Percentiles rank a stretch among this genome's conserved stretches.
Conservation (phyloP, 2,113 vertebrate genomes). For the Carlito syrichta region DNA sequence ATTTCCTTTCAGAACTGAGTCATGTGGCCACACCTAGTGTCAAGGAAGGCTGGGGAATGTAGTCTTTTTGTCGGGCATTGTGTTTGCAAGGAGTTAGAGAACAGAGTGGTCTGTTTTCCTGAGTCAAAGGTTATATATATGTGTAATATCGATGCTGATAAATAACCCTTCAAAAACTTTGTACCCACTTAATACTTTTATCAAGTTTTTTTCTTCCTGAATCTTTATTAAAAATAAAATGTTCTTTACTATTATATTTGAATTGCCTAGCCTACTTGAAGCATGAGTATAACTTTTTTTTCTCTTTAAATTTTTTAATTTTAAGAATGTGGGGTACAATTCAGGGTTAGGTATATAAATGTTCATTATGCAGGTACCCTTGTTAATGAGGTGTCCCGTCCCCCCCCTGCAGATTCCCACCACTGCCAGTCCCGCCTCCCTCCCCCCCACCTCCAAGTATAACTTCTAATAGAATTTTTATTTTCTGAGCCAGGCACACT, state of each 20-base stretch:
- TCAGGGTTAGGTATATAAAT: too few relatives aligned
- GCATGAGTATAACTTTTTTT: neutral
- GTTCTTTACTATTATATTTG: neutral
- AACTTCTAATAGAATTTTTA: neutral
- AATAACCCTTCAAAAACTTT: neutral
- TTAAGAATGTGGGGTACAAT: too few relatives aligned
- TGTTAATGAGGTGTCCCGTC: too few relatives aligned
- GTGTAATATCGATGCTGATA: neutral
- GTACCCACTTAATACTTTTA: neutral
- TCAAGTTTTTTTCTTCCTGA: neutral
- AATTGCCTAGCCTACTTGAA: neutral
- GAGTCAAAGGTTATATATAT: neutral
- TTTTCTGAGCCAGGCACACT: too few relatives aligned
- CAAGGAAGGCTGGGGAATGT: neutral
- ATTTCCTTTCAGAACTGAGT: neutral
- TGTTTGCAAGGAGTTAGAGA: neutral
- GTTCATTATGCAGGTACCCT: too few relatives aligned
- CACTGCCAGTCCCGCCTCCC: too few relatives aligned
- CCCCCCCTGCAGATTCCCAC: too few relatives aligned
- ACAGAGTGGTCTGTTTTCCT: neutral
- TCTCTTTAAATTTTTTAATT: too few relatives aligned
- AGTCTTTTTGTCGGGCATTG: neutral
- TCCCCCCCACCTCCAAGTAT: too few relatives aligned
- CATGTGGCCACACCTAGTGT: neutral
- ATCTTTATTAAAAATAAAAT: slow-evolving; percentile 9